Evolutionary conservation across 2,113 vertebrate genomes (phyloP).

Genomic region (Saguinus imperator): DNA sequence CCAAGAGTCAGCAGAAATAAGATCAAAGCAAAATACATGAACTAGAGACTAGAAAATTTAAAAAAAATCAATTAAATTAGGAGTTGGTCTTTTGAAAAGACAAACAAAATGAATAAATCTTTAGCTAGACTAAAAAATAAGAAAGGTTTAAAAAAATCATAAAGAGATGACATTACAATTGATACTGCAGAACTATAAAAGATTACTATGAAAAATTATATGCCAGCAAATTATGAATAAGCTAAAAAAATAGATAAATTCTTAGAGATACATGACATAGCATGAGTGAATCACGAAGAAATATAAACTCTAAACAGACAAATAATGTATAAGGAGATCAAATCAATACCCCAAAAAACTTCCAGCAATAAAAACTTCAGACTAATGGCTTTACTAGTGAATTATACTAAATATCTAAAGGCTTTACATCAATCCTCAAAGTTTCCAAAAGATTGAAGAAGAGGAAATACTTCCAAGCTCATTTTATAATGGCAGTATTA

Average conservation of each 20-base stretch:
- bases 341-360: neutral
- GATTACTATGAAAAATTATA: neutral
- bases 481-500: neutral
- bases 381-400: neutral
- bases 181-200: neutral
- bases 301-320: neutral
- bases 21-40: neutral
- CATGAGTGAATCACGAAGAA: neutral
- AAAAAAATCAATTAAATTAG: neutral
- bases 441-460: neutral
- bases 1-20: neutral
- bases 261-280: neutral
- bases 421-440: neutral
- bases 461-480: neutral
- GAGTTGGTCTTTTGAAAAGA: neutral
- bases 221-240: neutral
- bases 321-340: neutral
- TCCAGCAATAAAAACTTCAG: neutral
- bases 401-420: neutral
- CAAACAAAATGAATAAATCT: neutral
- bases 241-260: neutral
- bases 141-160: neutral
- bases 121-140: neutral
- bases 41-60: neutral
- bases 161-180: neutral